Percentiles rank a stretch among this genome's conserved stretches.
Conservation (phyloP, 2,113 vertebrate genomes). For the Tympanuchus pallidicinctus region DNA sequence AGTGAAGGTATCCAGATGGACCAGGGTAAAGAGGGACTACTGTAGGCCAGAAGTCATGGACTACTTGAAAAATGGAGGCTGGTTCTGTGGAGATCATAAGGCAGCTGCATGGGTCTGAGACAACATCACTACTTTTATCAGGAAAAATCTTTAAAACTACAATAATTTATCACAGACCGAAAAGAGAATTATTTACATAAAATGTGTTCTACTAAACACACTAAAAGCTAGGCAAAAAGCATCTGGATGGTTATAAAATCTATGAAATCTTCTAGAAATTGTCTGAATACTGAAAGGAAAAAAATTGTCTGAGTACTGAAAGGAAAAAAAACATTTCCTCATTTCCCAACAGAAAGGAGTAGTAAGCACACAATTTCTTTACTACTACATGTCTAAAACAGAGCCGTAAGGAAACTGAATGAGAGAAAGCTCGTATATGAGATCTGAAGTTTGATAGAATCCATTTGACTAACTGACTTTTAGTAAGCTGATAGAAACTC, state of each 20-base stretch:
- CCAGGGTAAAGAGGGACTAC: not conserved
- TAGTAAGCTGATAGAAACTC: not conserved
- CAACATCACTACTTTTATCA: not conserved
- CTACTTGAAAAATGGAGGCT: not conserved
- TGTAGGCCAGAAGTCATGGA: fast-evolving
- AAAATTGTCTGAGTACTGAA: not conserved
- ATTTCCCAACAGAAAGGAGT: not conserved
- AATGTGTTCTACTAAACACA: not conserved
- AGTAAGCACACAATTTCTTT: not conserved
- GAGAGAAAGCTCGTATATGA: not conserved
- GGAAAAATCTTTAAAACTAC: not conserved
- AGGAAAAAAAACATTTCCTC: not conserved
- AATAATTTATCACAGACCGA: not conserved
- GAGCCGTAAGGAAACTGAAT: not conserved
- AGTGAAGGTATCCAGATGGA: not conserved
- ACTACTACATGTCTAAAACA: not conserved
- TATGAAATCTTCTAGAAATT: not conserved
- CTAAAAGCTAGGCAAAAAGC: not conserved
- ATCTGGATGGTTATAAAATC: not conserved
- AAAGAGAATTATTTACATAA: not conserved
- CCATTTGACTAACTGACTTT: not conserved
- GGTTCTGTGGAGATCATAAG: too few relatives aligned
- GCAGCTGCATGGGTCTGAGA: not conserved
- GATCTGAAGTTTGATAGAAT: not conserved
- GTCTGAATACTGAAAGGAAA: not conserved